Percentiles rank a stretch among this genome's conserved stretches.
These are phyloP conservation scores for Alcedo atthis DNA, from an alignment of 2,797 vertebrate species.

Conservation along the genomic window DNA sequence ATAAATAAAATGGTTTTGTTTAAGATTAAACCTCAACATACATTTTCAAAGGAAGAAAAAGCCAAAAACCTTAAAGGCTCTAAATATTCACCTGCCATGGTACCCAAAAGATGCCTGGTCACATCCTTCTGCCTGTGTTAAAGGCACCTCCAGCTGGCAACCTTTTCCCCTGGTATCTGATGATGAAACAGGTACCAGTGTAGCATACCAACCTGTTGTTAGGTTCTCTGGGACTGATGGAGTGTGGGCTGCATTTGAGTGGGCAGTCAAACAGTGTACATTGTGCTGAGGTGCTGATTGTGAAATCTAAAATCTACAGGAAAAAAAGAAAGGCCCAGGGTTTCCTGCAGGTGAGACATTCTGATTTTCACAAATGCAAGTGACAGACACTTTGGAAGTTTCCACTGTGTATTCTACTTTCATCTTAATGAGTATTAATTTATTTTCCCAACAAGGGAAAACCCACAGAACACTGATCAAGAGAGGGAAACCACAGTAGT, in stretches of 20 bases:
- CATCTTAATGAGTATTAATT: neutral
- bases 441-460: neutral
- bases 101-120: neutral
- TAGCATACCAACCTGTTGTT: neutral
- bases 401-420: neutral
- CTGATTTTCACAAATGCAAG: neutral
- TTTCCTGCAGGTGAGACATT: neutral
- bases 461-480: neutral
- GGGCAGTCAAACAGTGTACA: neutral
- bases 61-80: neutral
- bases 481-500: neutral
- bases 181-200: neutral
- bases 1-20: neutral
- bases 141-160: neutral
- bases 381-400: conserved; percentile 15
- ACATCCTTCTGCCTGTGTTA: neutral
- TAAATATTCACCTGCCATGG: neutral
- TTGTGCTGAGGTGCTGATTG: neutral
- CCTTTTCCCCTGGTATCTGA: neutral
- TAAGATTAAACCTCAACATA: neutral
- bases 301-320: neutral
- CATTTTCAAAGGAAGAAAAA: neutral
- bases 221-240: neutral
- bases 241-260: neutral
- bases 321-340: neutral